Evolutionary conservation across 2,797 vertebrate species (phyloP), one percentile per base, ranked within the genome.

Genomic region (Eospalax fontanierii): DNA sequence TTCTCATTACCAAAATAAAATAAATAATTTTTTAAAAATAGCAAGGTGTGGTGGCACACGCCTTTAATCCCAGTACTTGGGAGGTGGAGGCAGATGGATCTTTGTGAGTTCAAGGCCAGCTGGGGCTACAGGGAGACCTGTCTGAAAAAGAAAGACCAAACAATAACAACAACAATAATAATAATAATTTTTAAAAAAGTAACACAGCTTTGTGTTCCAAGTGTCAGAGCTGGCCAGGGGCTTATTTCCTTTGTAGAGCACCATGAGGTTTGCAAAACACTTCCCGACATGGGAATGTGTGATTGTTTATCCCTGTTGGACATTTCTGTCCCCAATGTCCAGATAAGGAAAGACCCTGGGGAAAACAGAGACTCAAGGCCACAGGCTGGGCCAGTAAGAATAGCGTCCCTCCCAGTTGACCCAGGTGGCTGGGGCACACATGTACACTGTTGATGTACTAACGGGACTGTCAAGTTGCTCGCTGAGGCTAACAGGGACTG

Each of bases 371-470:
- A 11, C 40, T 46, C 87, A 87, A 81, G 70, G 70, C 89, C 79
- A 70, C 38, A 22, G 63, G 19, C 43, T 7, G 30, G 78, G 66
- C 14, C 50, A 18, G 19, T 19, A 26, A 9, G 6, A 28, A 59
- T 11, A 15, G 2, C 0, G 12, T 7, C 22, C 1, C 0, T n/a
- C 65, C 66, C 26, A 33, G n/a, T 78, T 8, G 87, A 79, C 9
- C 6, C 11, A 5, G 10, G 19, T 4, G 3, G 54, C 38, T 7
- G 22, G 18, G 59, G 50, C 15, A 26, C 57, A 24, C 18, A 24
- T 10, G 0, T 7, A 38, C 10, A 2, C 50, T 22, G n/a, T 65
- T 2, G 19, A 11, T 11, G 11, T 46, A 46, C 46, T 46, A 46
- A 46, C 46, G 11, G 46, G 46, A n/a, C n/a, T n/a, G n/a, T n/a